These are phyloP conservation scores for Zeuzera pyrina DNA, from an alignment of 2,888 invertebrate genomes.

Conservation along the genomic window DNA sequence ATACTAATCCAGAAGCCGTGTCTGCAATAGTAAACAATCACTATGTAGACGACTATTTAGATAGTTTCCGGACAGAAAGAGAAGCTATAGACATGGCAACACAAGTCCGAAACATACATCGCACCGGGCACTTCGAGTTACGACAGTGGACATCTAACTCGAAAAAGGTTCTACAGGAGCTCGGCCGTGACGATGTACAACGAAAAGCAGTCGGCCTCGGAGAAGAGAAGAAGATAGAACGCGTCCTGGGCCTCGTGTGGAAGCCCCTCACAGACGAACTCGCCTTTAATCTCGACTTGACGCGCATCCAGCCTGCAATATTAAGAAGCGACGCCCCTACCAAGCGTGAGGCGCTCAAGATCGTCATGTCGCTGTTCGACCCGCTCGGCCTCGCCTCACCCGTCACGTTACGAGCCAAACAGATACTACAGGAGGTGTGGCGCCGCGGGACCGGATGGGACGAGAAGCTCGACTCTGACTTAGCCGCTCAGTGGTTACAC, in stretches of 20 bases:
- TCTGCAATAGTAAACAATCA: constrained; percentile 7
- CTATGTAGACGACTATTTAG: constrained; percentile 12
- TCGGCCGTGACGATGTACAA: neutral
- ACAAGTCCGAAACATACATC: constrained; percentile 2
- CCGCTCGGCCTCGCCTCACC: constrained; percentile 11
- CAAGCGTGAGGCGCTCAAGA: too few species aligned
- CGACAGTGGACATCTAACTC: constrained; percentile 7
- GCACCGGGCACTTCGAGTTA: constrained; percentile 1
- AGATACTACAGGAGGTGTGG: constrained; percentile 7
- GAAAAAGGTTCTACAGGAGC: neutral
- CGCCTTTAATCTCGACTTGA: neutral
- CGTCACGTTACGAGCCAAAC: constrained; percentile 4
- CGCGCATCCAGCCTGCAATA: too few species aligned
- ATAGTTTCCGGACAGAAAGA: constrained; percentile 4
- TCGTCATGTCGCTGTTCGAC: constrained; percentile 17
- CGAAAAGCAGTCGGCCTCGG: too few species aligned
- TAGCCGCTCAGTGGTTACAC: constrained; percentile 1
- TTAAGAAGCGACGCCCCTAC: too few species aligned
- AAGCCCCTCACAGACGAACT: neutral
- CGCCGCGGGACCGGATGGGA: constrained; percentile 16
- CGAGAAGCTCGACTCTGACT: constrained; percentile 3
- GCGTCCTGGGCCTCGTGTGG: too few species aligned
- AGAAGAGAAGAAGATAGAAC: too few species aligned
- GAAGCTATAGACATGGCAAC: constrained; percentile 3
- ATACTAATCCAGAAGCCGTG: constrained; percentile 5